phyloP scores from a whole-genome alignment of 2,888 invertebrate species.

The Catocala sponsa region DNA sequence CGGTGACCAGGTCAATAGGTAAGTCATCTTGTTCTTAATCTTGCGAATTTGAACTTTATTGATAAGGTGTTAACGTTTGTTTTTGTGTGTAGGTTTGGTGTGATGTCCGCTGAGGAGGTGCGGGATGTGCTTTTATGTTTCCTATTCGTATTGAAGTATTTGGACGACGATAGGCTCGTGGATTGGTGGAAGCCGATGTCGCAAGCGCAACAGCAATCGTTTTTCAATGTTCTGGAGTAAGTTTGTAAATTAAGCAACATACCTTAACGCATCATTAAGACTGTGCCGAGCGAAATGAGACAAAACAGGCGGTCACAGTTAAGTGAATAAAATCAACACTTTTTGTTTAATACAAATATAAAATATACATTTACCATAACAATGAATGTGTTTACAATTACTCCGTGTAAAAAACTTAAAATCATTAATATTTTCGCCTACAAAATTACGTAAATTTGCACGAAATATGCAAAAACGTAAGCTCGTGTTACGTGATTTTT shows the following conservation, averaged over 20 bases:
- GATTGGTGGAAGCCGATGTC: conserved; percentile 97
- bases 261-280: conserved; percentile 35
- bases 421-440: too few relatives aligned
- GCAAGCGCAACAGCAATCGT: conserved; percentile 93
- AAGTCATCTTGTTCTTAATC: conserved; percentile 28
- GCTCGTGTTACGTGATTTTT: too few relatives aligned
- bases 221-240: conserved; percentile 95
- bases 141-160: conserved; percentile 96
- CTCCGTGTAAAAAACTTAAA: too few relatives aligned
- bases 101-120: conserved; percentile 91
- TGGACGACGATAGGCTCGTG: conserved; percentile 95
- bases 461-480: too few relatives aligned
- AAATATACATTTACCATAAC: too few relatives aligned
- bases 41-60: conserved; percentile 5
- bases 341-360: too few relatives aligned
- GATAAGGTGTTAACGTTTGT: conserved; percentile 28
- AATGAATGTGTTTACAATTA: too few relatives aligned
- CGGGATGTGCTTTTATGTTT: conserved; percentile 96
- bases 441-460: too few relatives aligned
- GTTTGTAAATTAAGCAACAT: conserved; percentile 44
- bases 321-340: too few relatives aligned
- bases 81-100: conserved; percentile 78
- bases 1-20: conserved; percentile 86
- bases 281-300: too few relatives aligned
- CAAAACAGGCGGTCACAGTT: too few relatives aligned